Conservation (phyloP, 2,797 vertebrate species). For the Eulemur coronatus region DNA sequence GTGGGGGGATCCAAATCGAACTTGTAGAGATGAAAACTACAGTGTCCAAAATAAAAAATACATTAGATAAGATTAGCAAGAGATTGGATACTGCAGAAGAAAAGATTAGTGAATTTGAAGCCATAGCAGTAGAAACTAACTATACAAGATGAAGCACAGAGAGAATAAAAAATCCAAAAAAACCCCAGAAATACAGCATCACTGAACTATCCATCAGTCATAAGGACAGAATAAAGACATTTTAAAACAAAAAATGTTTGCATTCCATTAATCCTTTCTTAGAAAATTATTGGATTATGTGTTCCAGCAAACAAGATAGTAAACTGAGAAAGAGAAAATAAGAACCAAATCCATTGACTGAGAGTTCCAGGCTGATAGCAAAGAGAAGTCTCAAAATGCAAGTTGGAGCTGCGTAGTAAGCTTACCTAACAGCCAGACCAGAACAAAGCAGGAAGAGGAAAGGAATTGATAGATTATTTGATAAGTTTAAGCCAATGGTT, state of each 20-base stretch:
- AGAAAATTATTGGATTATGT: not conserved
- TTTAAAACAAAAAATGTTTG: not conserved
- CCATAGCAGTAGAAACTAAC: conserved; percentile 1
- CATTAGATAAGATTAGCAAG: not conserved
- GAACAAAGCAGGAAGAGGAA: not conserved
- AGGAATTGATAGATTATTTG: not conserved
- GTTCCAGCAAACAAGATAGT: not conserved
- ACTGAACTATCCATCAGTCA: not conserved
- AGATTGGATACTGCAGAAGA: not conserved
- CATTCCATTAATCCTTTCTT: not conserved
- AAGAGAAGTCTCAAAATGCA: not conserved
- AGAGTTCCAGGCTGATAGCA: not conserved
- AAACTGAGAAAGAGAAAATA: not conserved
- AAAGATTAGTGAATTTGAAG: conserved; percentile 4
- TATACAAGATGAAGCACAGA: not conserved
- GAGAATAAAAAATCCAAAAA: not conserved
- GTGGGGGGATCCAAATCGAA: not conserved
- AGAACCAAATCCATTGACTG: not conserved
- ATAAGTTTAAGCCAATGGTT: not conserved
- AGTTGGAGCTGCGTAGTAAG: not conserved
- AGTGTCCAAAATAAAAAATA: not conserved
- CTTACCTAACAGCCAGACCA: not conserved
- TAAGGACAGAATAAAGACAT: not conserved
- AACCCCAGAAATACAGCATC: not conserved
- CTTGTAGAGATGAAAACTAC: not conserved